Percentiles rank a stretch among this genome's conserved stretches.
Evolutionary conservation across 2,113 vertebrate species (phyloP).

Genomic region (Jaculus jaculus): DNA sequence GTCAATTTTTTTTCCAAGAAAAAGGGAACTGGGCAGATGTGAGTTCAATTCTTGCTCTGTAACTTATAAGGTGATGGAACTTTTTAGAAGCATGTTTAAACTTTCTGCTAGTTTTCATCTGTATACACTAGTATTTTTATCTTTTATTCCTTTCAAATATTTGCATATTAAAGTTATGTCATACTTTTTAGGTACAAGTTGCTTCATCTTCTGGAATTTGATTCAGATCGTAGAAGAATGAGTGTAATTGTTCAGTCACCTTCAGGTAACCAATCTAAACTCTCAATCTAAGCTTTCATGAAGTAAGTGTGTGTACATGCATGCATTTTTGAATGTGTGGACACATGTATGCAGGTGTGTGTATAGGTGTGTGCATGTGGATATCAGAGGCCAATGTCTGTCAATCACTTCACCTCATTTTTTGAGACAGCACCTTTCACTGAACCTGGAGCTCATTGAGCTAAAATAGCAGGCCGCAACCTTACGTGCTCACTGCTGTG

Average conservation of each 20-base stretch:
- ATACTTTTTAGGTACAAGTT: slow-evolving; percentile 91
- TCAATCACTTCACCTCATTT: too few species aligned
- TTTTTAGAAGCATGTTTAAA: slow-evolving; percentile 28
- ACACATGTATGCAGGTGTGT: too few species aligned
- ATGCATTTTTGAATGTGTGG: too few species aligned
- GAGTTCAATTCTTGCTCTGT: neutral
- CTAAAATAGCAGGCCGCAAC: too few species aligned
- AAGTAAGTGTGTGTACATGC: neutral
- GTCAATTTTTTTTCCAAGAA: slow-evolving; percentile 27
- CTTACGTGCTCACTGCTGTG: too few species aligned
- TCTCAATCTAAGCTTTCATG: neutral
- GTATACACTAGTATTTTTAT: slow-evolving; percentile 59
- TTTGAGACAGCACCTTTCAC: too few species aligned
- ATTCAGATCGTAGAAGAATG: slow-evolving; percentile 95
- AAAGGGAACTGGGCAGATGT: slow-evolving; percentile 3
- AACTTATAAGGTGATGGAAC: neutral
- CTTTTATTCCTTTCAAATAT: slow-evolving; percentile 30
- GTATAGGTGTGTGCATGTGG: too few species aligned
- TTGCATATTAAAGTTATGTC: slow-evolving; percentile 35
- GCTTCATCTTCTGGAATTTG: slow-evolving; percentile 96
- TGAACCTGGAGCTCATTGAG: too few species aligned
- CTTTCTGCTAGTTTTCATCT: slow-evolving; percentile 32
- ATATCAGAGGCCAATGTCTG: too few species aligned
- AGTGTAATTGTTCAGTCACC: slow-evolving; percentile 95
- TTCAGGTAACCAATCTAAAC: slow-evolving; percentile 86